Percentiles rank a stretch among this genome's conserved stretches.
Evolutionary conservation across 2,113 vertebrate species (phyloP).

Genomic region (Ceuthmochares aereus): DNA sequence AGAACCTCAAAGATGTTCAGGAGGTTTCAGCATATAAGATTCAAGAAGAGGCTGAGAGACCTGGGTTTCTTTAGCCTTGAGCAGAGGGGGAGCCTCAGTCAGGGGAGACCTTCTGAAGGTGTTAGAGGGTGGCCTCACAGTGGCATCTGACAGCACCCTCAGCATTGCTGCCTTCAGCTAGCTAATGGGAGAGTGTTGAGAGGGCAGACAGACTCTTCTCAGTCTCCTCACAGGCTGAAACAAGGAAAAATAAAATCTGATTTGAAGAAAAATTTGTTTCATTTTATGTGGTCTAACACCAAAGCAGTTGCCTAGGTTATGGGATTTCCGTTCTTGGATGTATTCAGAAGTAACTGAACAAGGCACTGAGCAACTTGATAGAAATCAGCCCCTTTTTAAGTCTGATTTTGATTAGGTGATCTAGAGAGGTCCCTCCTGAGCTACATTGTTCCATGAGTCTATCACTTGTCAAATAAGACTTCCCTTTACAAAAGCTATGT

Average conservation of each 20-base stretch:
- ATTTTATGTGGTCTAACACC: neutral
- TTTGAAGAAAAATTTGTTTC: neutral
- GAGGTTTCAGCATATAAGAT: too few species aligned
- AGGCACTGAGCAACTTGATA: neutral
- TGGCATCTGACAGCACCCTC: neutral
- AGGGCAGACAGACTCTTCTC: neutral
- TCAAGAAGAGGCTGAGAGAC: neutral
- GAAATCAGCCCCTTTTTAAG: neutral
- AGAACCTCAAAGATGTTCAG: neutral
- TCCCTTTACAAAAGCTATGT: neutral
- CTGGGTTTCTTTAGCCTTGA: neutral
- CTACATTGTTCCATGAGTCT: neutral
- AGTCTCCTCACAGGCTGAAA: neutral
- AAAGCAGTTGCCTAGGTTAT: neutral
- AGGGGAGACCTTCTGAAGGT: neutral
- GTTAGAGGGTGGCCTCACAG: neutral
- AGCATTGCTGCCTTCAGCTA: neutral
- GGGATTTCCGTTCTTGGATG: neutral
- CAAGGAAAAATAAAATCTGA: neutral
- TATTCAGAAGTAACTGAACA: neutral
- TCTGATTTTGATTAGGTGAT: neutral
- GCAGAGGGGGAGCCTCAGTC: neutral
- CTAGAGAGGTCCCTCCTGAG: neutral
- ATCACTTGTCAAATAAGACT: neutral
- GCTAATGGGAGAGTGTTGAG: neutral